These are phyloP conservation scores for Sipha flava DNA, from an alignment of 1,140 invertebrate genomes.

Conservation along the genomic window DNA sequence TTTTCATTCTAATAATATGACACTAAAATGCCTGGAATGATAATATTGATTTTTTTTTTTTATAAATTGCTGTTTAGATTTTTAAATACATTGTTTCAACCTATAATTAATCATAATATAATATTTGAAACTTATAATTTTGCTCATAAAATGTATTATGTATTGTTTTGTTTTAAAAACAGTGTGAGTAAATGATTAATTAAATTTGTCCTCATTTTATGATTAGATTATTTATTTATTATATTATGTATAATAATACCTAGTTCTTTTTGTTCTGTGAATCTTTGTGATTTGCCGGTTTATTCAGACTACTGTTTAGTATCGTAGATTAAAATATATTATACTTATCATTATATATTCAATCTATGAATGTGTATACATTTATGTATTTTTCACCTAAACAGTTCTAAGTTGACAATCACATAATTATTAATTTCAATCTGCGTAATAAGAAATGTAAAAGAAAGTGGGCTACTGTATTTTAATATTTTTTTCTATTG, in stretches of 20 bases:
- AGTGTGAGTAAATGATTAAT: neutral
- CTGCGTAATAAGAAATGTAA: neutral
- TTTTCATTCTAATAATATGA: neutral
- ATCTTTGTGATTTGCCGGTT: neutral
- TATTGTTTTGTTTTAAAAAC: conserved; percentile 31
- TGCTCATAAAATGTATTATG: neutral
- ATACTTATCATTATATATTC: too few relatives aligned
- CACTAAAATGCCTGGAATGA: neutral
- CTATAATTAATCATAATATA: neutral
- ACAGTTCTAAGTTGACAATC: neutral
- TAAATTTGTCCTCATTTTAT: conserved; percentile 1
- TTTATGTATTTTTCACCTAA: neutral
- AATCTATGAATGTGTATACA: too few relatives aligned
- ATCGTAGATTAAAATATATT: too few relatives aligned
- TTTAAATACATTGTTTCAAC: neutral
- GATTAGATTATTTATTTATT: neutral
- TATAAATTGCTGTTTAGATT: neutral
- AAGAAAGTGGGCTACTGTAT: neutral
- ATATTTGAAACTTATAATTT: neutral
- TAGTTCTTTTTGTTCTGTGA: neutral
- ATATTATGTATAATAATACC: neutral
- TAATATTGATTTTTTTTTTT: neutral
- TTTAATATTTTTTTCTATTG: neutral
- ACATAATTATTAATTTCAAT: neutral
- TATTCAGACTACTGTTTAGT: too few relatives aligned